Evolutionary conservation across 2,797 vertebrate genomes (phyloP).

Genomic region (Leuciscus waleckii): DNA sequence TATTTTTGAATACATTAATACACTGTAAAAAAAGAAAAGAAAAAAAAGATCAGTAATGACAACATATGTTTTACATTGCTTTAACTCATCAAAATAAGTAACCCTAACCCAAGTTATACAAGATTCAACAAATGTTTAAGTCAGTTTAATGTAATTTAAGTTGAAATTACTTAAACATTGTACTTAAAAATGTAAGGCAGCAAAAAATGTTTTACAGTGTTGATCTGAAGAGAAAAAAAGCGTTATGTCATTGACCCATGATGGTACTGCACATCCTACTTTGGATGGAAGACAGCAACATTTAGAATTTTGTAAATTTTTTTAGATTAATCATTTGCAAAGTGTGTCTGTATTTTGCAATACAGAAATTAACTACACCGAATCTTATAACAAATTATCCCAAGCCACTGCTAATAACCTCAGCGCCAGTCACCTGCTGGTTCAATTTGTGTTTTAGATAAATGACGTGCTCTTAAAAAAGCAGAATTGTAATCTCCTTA

Average conservation of each 20-base stretch:
- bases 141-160: too few relatives aligned
- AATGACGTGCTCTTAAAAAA: slow-evolving; percentile 53
- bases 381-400: slow-evolving; percentile 2
- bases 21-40: too few relatives aligned
- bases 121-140: too few relatives aligned
- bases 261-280: neutral
- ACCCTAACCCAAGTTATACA: too few relatives aligned
- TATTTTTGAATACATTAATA: neutral
- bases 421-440: slow-evolving; percentile 12
- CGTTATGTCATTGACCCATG: neutral
- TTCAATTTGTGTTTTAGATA: slow-evolving; percentile 26
- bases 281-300: neutral
- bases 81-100: too few relatives aligned
- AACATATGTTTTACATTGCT: too few relatives aligned
- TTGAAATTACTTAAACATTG: too few relatives aligned
- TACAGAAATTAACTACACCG: neutral
- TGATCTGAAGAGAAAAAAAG: neutral
- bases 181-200: too few relatives aligned
- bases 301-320: neutral
- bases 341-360: neutral
- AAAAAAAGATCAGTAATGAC: too few relatives aligned
- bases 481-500: slow-evolving; percentile 64
- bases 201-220: too few relatives aligned
- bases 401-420: neutral
- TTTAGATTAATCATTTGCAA: neutral